A percentile compares a stretch with the other conserved stretches of the same genome.
Evolutionary conservation across 2,888 invertebrate genomes (phyloP).

Genomic region (Andrena bucephala): DNA sequence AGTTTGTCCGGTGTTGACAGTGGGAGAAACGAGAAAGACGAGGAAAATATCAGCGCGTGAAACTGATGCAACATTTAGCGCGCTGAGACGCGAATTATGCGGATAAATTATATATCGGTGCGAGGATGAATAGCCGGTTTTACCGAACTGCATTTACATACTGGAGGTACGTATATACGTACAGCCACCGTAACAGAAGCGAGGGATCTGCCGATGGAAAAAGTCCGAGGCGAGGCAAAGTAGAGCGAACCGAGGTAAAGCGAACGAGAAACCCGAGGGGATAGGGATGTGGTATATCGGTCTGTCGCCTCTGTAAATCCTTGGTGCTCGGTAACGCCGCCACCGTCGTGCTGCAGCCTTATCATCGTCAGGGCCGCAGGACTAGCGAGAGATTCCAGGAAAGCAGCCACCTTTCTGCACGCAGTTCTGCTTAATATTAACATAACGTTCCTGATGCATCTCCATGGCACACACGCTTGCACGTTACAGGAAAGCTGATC

Average conservation of each 20-base stretch:
- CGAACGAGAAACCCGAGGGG: conserved; percentile 56
- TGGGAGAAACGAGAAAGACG: background rate
- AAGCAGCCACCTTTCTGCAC: conserved; percentile 39
- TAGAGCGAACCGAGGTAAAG: conserved; percentile 68
- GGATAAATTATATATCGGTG: conserved; percentile 52
- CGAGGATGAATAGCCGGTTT: conserved; percentile 57
- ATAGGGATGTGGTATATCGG: conserved; percentile 75
- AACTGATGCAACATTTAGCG: conserved; percentile 9
- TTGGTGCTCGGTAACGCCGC: conserved; percentile 73
- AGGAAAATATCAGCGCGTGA: background rate
- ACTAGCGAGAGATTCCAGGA: conserved; percentile 53
- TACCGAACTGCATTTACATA: conserved; percentile 53
- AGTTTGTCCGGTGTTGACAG: background rate
- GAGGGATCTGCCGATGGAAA: conserved; percentile 57
- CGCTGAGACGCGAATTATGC: conserved; percentile 33
- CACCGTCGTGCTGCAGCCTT: conserved; percentile 75
- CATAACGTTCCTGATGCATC: conserved; percentile 45
- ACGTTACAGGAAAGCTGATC: background rate
- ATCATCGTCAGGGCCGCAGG: conserved; percentile 78
- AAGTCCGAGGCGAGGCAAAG: conserved; percentile 65
- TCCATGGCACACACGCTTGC: conserved; percentile 2
- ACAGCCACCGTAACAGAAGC: conserved; percentile 62
- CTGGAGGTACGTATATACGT: conserved; percentile 37
- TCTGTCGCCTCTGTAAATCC: conserved; percentile 78
- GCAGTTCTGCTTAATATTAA: conserved; percentile 53